Evolutionary conservation across 2,888 invertebrate species (phyloP).

Genomic region (Andricus curvator): DNA sequence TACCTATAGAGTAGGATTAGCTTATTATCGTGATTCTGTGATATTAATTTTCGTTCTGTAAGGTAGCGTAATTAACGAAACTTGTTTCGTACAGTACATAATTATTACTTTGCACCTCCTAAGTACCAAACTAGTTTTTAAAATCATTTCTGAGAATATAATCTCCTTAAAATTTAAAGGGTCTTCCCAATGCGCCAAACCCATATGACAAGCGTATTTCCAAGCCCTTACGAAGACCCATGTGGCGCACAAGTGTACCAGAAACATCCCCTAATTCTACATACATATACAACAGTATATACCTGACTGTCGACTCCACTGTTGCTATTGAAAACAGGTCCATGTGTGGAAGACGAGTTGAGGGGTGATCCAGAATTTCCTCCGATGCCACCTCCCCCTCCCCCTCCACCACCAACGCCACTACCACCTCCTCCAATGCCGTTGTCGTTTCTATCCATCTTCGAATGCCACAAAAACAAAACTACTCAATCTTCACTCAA

Average conservation of each 20-base stretch:
- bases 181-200: background rate
- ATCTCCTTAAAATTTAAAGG: constrained; percentile 2
- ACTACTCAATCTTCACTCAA: constrained; percentile 28
- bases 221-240: constrained; percentile 14
- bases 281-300: constrained; percentile 42
- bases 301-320: constrained; percentile 70
- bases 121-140: too few relatives aligned
- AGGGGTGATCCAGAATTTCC: constrained; percentile 65
- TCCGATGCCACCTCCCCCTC: constrained; percentile 50
- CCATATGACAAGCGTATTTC: background rate
- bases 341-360: constrained; percentile 67
- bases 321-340: constrained; percentile 62
- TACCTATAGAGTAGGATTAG: background rate
- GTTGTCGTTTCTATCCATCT: constrained; percentile 43
- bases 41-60: background rate
- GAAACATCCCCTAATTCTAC: constrained; percentile 20
- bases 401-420: constrained; percentile 45
- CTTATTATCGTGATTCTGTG: background rate
- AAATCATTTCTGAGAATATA: background rate
- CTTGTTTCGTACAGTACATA: background rate
- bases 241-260: constrained; percentile 8
- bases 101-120: background rate
- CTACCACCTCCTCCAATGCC: constrained; percentile 4
- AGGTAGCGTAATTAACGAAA: background rate
- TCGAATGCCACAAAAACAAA: constrained; percentile 47